Evolutionary conservation across 2,888 invertebrate species (phyloP).

Genomic region (Eristalinus aeneus): DNA sequence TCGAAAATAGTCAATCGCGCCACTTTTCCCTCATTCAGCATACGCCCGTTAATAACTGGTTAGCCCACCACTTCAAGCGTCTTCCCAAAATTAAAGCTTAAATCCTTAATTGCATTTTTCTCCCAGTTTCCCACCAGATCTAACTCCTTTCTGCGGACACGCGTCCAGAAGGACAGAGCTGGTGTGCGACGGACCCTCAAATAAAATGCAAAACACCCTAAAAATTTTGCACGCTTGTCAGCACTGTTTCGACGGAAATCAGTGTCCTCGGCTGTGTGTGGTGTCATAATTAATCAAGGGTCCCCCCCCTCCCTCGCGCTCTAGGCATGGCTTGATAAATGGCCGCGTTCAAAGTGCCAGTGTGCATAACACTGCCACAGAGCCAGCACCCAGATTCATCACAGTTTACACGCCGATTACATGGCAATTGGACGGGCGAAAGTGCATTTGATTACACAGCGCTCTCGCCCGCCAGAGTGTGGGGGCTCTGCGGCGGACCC

Average conservation of each 20-base stretch:
- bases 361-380: neutral
- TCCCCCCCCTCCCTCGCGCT: neutral
- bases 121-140: neutral
- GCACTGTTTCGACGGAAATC: neutral
- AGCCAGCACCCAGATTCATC: slow-evolving; percentile 38
- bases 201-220: neutral
- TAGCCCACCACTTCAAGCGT: too few relatives aligned
- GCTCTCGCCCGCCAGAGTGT: neutral
- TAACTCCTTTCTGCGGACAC: neutral
- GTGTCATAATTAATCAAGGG: neutral
- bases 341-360: neutral
- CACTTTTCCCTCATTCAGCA: too few relatives aligned
- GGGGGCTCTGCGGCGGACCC: neutral
- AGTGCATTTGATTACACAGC: neutral
- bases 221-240: neutral
- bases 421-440: slow-evolving; percentile 5
- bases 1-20: too few relatives aligned
- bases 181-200: neutral
- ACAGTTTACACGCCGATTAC: slow-evolving; percentile 21
- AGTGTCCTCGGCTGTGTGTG: neutral
- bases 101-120: too few relatives aligned
- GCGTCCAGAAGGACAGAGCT: neutral
- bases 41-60: too few relatives aligned
- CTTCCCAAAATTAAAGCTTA: too few relatives aligned
- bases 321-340: neutral